phyloP scores from a whole-genome alignment of 2,888 invertebrate genomes.

The Cantharis nigra region DNA sequence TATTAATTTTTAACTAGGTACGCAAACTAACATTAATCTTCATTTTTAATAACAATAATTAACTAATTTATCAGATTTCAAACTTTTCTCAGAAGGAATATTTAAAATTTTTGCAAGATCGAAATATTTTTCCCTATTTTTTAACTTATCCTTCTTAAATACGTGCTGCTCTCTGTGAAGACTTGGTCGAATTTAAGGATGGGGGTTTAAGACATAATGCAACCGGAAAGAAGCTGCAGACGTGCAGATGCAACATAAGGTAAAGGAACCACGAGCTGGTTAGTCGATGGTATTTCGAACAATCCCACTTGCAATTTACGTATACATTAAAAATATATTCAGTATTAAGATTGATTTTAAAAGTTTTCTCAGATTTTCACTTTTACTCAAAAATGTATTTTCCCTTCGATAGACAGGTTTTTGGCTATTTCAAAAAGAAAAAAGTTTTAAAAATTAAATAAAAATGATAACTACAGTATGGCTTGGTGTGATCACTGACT shows the following conservation, averaged over 20 bases:
- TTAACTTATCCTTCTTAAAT: background rate
- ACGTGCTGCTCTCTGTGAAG: background rate
- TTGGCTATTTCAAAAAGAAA: too few species aligned
- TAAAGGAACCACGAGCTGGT: background rate
- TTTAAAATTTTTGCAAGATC: background rate
- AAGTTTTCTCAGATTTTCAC: too few species aligned
- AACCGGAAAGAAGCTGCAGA: background rate
- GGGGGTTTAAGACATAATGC: background rate
- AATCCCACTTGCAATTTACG: background rate
- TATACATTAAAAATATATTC: too few species aligned
- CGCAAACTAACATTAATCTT: background rate
- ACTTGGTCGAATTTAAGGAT: background rate
- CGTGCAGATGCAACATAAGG: background rate
- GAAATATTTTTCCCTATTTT: background rate
- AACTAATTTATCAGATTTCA: background rate
- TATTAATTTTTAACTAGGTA: background rate
- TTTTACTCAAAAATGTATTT: too few species aligned
- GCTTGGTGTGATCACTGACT: too few species aligned
- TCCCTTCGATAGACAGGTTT: too few species aligned
- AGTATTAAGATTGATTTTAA: too few species aligned
- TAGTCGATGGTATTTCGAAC: background rate
- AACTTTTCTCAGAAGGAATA: background rate
- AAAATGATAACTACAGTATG: too few species aligned
- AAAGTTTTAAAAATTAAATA: too few species aligned
- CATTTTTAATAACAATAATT: background rate